Conservation (phyloP, 2,797 vertebrate genomes). For the Chiloscyllium punctatum region DNA sequence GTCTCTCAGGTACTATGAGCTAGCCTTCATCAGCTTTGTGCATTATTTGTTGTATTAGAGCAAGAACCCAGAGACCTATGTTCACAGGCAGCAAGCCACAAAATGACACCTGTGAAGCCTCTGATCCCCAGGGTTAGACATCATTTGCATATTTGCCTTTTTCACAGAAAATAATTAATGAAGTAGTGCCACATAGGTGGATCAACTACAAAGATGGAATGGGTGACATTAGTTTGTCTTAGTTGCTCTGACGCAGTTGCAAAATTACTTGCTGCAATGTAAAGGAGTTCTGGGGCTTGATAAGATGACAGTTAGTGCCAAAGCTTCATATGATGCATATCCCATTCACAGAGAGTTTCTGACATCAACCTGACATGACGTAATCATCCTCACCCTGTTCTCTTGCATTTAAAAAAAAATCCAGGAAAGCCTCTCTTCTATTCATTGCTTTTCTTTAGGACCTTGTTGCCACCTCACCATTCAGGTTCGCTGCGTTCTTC, state of each 20-base stretch:
- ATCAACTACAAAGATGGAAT: not conserved
- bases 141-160: not conserved
- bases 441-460: not conserved
- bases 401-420: not conserved
- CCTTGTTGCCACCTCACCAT: not conserved
- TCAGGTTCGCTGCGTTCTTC: not conserved
- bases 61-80: not conserved
- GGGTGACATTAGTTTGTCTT: not conserved
- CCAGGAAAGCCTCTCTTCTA: not conserved
- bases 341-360: not conserved
- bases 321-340: not conserved
- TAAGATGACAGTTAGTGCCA: not conserved
- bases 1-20: not conserved
- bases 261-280: not conserved
- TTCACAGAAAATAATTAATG: not conserved
- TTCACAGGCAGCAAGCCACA: not conserved
- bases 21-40: not conserved
- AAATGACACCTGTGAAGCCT: not conserved
- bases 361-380: too few species aligned
- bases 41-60: not conserved
- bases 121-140: not conserved
- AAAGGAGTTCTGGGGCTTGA: not conserved
- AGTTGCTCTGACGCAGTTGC: not conserved
- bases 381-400: too few species aligned
- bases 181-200: not conserved